phyloP scores from a whole-genome alignment of 2,797 vertebrate genomes.

The Peromyscus attwateri region DNA sequence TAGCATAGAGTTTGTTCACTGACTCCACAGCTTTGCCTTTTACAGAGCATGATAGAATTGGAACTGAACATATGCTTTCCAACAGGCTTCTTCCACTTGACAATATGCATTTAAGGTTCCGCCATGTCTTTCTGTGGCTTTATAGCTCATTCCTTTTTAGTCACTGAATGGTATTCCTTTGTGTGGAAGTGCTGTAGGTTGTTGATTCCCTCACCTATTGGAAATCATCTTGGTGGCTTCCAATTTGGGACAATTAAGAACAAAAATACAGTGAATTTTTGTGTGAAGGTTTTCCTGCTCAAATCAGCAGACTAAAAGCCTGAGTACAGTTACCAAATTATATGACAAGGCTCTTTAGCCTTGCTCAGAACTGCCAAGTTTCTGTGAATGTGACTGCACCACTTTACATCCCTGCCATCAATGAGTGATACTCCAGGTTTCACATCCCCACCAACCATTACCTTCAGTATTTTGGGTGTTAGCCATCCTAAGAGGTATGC shows the following conservation, averaged over 20 bases:
- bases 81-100: background rate
- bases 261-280: background rate
- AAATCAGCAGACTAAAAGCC: background rate
- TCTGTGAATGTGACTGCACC: background rate
- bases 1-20: background rate
- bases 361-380: background rate
- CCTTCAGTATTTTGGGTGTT: background rate
- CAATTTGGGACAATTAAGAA: background rate
- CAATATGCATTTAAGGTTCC: background rate
- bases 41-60: background rate
- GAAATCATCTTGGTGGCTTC: constrained; percentile 27
- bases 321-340: background rate
- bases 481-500: background rate
- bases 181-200: background rate
- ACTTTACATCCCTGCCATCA: background rate
- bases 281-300: background rate
- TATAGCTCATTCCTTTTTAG: background rate
- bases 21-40: background rate
- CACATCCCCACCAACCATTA: background rate
- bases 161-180: background rate
- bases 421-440: background rate
- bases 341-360: background rate
- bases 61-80: background rate
- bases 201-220: background rate
- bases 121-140: background rate